A percentile compares a stretch with the other conserved stretches of the same genome.
phyloP scores from a whole-genome alignment of 2,113 vertebrate species.

The Cairina moschata region DNA sequence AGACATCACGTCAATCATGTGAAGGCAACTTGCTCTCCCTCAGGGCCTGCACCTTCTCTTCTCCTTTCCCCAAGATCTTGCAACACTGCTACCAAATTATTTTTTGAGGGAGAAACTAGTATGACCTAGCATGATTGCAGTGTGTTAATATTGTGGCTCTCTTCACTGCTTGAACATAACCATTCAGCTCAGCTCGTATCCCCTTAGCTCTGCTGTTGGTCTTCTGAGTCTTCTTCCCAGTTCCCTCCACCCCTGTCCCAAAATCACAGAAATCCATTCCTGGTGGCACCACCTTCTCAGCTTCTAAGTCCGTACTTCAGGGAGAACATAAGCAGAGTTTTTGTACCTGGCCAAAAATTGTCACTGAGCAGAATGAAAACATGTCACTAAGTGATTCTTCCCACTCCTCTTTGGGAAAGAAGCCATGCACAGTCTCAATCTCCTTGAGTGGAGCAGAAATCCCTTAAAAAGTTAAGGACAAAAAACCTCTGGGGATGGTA shows the following conservation, averaged over 20 bases:
- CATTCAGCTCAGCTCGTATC: fast-evolving
- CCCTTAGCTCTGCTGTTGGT: neutral
- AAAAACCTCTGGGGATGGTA: neutral
- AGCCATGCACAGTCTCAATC: neutral
- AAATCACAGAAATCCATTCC: neutral
- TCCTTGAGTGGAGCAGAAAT: neutral
- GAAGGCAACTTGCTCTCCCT: neutral
- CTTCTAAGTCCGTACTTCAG: neutral
- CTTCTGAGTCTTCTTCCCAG: neutral
- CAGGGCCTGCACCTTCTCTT: neutral
- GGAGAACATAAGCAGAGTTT: neutral
- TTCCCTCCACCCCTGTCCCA: fast-evolving
- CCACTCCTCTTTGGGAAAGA: neutral
- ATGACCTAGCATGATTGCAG: neutral
- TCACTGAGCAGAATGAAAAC: neutral
- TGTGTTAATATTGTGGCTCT: neutral
- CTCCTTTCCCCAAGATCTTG: neutral
- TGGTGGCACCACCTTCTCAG: neutral
- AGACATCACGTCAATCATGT: neutral
- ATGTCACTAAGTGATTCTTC: neutral
- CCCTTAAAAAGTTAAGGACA: neutral
- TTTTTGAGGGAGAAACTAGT: neutral
- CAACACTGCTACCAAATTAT: neutral
- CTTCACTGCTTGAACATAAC: neutral
- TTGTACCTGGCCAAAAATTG: neutral